These are phyloP conservation scores for Epinephelus coioides DNA, from an alignment of 2,797 vertebrate genomes.

Conservation along the genomic window DNA sequence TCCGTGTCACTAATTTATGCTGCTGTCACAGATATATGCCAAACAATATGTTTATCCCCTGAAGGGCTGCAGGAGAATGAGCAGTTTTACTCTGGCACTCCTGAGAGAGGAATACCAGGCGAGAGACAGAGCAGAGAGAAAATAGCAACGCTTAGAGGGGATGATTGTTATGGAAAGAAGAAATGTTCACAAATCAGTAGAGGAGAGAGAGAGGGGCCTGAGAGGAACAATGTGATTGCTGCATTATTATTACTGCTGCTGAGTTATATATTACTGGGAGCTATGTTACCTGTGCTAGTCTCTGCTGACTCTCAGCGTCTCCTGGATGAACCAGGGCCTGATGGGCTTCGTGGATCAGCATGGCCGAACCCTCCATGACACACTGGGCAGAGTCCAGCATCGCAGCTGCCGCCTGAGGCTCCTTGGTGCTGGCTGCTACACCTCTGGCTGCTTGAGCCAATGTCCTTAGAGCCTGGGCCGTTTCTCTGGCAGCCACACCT, in stretches of 20 bases:
- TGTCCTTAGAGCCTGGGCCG: slow-evolving; percentile 95
- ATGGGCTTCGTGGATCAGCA: slow-evolving; percentile 98
- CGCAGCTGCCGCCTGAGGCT: slow-evolving; percentile 91
- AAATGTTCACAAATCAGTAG: slow-evolving; percentile 69
- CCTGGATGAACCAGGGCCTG: slow-evolving; percentile 95
- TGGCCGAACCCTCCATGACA: slow-evolving; percentile 98
- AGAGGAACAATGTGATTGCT: slow-evolving; percentile 43
- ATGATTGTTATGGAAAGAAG: slow-evolving; percentile 69
- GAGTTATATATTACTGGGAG: slow-evolving; percentile 23
- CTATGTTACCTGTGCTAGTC: slow-evolving; percentile 93
- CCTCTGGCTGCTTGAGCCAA: slow-evolving; percentile 96
- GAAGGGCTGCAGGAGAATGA: slow-evolving; percentile 73
- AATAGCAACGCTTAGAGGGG: slow-evolving; percentile 72
- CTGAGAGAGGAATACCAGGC: slow-evolving; percentile 65
- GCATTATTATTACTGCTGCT: slow-evolving; percentile 22
- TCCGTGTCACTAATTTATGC: slow-evolving; percentile 81
- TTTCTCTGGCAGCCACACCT: slow-evolving; percentile 98
- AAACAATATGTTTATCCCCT: slow-evolving; percentile 81
- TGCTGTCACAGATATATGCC: slow-evolving; percentile 81
- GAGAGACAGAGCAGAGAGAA: slow-evolving; percentile 62
- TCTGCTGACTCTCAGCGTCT: slow-evolving; percentile 97
- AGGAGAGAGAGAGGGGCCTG: slow-evolving; percentile 19
- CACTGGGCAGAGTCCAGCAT: slow-evolving; percentile 97
- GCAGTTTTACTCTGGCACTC: slow-evolving; percentile 65
- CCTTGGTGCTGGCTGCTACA: slow-evolving; percentile 94